Evolutionary conservation across 2,797 vertebrate genomes (phyloP).

Genomic region (Alexandromys oeconomus): DNA sequence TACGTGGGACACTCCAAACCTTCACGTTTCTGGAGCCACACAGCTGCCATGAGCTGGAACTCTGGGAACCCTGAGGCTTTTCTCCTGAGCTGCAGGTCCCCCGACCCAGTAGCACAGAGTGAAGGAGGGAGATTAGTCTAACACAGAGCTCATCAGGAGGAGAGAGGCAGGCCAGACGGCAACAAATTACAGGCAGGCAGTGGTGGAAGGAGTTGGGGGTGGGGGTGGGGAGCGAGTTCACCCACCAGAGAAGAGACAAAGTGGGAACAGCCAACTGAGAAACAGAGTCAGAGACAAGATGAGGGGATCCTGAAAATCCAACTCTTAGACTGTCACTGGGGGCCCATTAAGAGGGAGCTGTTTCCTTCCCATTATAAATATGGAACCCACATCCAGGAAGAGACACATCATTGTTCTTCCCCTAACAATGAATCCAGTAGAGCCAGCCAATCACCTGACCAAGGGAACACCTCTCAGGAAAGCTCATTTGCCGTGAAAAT

Average conservation of each 20-base stretch:
- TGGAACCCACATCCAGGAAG: neutral
- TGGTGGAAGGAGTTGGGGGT: neutral
- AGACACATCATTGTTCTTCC: neutral
- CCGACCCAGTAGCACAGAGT: rapidly evolving
- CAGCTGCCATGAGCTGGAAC: neutral
- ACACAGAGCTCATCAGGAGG: neutral
- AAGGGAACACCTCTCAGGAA: neutral
- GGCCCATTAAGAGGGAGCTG: neutral
- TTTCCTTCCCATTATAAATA: neutral
- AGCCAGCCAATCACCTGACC: neutral
- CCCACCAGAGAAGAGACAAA: neutral
- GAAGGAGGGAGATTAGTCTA: no score
- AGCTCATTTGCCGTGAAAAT: neutral
- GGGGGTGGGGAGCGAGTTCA: neutral
- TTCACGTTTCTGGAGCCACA: neutral
- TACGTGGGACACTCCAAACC: no score
- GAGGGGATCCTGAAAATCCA: neutral
- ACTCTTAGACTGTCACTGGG: neutral
- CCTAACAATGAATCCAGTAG: neutral
- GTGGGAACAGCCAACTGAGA: neutral
- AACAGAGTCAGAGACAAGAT: neutral
- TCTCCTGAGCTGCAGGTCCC: neutral
- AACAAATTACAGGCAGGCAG: neutral
- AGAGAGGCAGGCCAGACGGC: rapidly evolving
- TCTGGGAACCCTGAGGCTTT: rapidly evolving